Evolutionary conservation across 2,888 invertebrate species (phyloP).

Genomic region (Diplolepis rosae): DNA sequence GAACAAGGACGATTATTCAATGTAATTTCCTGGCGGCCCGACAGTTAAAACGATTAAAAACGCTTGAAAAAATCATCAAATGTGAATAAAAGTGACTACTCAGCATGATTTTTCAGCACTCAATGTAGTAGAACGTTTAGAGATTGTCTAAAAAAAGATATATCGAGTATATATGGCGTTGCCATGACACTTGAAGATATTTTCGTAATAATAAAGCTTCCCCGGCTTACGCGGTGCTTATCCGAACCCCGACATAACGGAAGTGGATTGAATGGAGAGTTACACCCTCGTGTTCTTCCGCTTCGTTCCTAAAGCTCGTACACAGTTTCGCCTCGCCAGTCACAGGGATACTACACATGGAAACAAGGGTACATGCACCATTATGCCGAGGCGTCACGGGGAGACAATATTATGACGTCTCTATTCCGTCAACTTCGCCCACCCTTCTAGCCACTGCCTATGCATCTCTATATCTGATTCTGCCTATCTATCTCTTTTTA

Average conservation of each 20-base stretch:
- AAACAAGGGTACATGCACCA: conserved; percentile 47
- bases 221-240: conserved; percentile 44
- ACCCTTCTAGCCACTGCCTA: conserved; percentile 26
- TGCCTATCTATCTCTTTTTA: conserved; percentile 34
- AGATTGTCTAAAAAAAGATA: not conserved
- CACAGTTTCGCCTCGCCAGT: conserved; percentile 45
- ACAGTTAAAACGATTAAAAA: not conserved
- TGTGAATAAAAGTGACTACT: too few species aligned
- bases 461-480: conserved; percentile 5
- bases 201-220: conserved; percentile 50
- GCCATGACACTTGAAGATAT: conserved; percentile 52
- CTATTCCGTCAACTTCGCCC: conserved; percentile 51
- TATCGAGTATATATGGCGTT: conserved; percentile 31
- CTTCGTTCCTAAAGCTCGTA: conserved; percentile 49
- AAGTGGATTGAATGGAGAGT: conserved; percentile 57
- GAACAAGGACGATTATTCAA: too few species aligned
- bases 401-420: conserved; percentile 70
- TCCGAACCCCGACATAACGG: conserved; percentile 57
- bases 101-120: too few species aligned
- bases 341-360: conserved; percentile 36
- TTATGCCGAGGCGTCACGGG: conserved; percentile 61
- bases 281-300: conserved; percentile 64
- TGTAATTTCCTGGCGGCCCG: not conserved
- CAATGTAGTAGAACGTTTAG: too few species aligned
- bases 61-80: not conserved